Percentiles rank a stretch among this genome's conserved stretches.
phyloP scores from a whole-genome alignment of 2,888 invertebrate genomes.

The Euplexia lucipara region DNA sequence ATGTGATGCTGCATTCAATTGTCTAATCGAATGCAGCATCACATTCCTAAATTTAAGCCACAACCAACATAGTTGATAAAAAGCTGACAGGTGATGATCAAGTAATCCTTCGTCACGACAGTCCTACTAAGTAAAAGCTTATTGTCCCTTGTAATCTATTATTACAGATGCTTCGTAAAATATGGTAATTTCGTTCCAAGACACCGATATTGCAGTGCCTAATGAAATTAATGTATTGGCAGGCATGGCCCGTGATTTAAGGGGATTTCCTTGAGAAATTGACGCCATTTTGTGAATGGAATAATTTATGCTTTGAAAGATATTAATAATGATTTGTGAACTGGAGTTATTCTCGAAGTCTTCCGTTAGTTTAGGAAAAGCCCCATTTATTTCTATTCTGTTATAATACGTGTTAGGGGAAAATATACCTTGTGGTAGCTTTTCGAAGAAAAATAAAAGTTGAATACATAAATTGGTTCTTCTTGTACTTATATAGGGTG shows the following conservation, averaged over 20 bases:
- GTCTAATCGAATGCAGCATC: too few species aligned
- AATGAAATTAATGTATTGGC: constrained; percentile 40
- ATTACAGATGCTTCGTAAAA: neutral
- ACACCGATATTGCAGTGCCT: constrained; percentile 12
- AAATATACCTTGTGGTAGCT: neutral
- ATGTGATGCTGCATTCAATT: too few species aligned
- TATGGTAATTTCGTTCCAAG: constrained; percentile 33
- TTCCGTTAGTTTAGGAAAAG: constrained; percentile 36
- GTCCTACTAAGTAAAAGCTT: too few species aligned
- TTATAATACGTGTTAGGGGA: too few species aligned
- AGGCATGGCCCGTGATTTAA: constrained; percentile 30
- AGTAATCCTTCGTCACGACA: too few species aligned
- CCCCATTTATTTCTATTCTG: constrained; percentile 19
- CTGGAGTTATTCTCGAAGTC: constrained; percentile 26
- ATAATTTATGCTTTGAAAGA: constrained; percentile 34
- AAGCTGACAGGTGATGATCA: too few species aligned
- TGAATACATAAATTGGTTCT: too few species aligned
- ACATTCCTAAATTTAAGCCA: too few species aligned
- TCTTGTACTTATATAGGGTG: too few species aligned
- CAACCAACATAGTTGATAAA: too few species aligned
- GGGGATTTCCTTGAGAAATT: constrained; percentile 22
- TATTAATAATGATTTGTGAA: constrained; percentile 39
- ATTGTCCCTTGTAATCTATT: constrained; percentile 10
- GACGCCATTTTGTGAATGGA: constrained; percentile 19
- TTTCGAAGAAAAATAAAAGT: too few species aligned